These are phyloP conservation scores for Limnothrissa miodon DNA, from an alignment of 2,113 vertebrate species.

Conservation along the genomic window DNA sequence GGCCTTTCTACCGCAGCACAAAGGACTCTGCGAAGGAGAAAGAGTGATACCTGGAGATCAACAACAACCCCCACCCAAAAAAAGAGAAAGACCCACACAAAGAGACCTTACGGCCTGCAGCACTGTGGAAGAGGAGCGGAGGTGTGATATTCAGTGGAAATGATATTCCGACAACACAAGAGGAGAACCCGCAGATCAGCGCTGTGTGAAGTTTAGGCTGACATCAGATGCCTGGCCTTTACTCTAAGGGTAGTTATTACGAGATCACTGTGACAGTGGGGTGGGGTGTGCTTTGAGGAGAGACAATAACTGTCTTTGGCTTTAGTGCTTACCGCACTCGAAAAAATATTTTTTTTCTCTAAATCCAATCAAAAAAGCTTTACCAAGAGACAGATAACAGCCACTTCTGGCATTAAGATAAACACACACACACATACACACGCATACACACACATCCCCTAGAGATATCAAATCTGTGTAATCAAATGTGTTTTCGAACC, in stretches of 20 bases:
- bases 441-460: not conserved
- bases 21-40: not conserved
- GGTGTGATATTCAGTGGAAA: not conserved
- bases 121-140: not conserved
- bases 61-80: not conserved
- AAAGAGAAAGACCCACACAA: not conserved
- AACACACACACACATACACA: not conserved
- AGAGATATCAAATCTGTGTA: too few relatives aligned
- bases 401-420: not conserved
- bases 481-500: conserved; percentile 2
- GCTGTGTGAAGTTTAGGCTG: too few relatives aligned
- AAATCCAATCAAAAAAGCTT: not conserved
- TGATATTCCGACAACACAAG: too few relatives aligned
- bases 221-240: not conserved
- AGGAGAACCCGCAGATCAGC: not conserved
- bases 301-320: not conserved
- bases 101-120: not conserved
- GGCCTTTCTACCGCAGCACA: not conserved
- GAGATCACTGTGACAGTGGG: not conserved
- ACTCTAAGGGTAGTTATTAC: not conserved
- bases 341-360: not conserved
- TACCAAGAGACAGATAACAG: not conserved
- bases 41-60: not conserved
- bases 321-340: not conserved
- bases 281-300: not conserved